phyloP scores from a whole-genome alignment of 2,113 vertebrate species.

The Australoheros scitulus region DNA sequence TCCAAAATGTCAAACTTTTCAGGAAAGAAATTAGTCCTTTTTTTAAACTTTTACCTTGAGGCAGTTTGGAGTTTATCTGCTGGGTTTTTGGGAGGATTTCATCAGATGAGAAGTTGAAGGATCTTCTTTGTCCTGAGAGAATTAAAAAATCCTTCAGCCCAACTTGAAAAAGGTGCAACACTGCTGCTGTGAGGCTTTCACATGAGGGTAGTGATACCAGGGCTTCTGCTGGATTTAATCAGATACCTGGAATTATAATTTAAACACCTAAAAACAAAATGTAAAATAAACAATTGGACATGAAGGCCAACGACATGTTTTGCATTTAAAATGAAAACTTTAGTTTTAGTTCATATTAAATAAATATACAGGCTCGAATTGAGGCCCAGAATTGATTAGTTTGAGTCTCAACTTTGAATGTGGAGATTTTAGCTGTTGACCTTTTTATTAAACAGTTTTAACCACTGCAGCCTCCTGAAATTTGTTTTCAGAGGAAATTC shows the following conservation, averaged over 20 bases:
- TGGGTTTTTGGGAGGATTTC: slow-evolving; percentile 48
- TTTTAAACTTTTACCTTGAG: slow-evolving; percentile 24
- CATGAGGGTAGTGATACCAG: slow-evolving; percentile 2
- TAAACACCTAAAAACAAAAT: neutral
- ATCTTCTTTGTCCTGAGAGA: slow-evolving; percentile 32
- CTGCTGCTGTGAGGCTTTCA: slow-evolving; percentile 15
- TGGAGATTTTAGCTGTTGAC: slow-evolving; percentile 5
- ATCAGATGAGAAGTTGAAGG: slow-evolving; percentile 40
- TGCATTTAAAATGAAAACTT: neutral
- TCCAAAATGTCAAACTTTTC: slow-evolving; percentile 37
- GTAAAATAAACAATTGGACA: neutral
- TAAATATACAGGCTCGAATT: neutral
- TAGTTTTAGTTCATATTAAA: neutral
- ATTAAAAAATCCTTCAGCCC: slow-evolving; percentile 43
- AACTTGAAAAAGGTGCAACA: neutral
- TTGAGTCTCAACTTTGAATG: neutral
- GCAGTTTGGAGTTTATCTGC: slow-evolving; percentile 41
- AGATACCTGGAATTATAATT: slow-evolving; percentile 5
- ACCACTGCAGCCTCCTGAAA: neutral
- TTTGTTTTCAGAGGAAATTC: neutral
- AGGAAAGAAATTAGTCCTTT: slow-evolving; percentile 29
- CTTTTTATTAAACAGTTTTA: slow-evolving; percentile 4
- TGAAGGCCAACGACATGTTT: neutral
- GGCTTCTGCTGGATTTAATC: slow-evolving; percentile 2
- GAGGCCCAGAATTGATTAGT: slow-evolving; percentile 1